phyloP scores from a whole-genome alignment of 2,113 vertebrate species.

The western clawed frog (Xenopus tropicalis) region DNA sequence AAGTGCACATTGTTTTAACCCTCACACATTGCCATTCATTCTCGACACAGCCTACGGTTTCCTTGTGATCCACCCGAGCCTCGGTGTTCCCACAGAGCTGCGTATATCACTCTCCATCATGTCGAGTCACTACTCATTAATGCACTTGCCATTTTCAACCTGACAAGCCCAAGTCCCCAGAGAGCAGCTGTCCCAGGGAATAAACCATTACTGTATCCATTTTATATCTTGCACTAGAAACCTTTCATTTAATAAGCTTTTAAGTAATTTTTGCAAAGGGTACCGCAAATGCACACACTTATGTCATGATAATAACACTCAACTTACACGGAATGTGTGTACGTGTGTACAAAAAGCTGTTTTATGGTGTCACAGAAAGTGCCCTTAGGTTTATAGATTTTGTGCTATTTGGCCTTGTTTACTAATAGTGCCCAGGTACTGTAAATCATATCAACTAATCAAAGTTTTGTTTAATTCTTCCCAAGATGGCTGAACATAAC shows the following conservation, averaged over 20 bases:
- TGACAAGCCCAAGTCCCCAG: constrained; percentile 33
- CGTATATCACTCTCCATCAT: constrained; percentile 28
- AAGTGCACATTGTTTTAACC: background rate
- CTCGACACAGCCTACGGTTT: background rate
- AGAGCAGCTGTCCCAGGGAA: constrained; percentile 30
- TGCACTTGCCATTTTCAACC: constrained; percentile 39
- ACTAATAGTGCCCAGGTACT: no score
- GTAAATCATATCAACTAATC: no score
- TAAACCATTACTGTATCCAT: constrained; percentile 27
- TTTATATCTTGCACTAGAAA: constrained; percentile 5
- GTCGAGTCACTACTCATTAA: constrained; percentile 48
- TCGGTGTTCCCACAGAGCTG: background rate
- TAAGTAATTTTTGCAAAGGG: background rate
- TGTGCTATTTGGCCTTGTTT: no score
- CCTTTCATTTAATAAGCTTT: constrained; percentile 12
- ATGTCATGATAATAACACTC: no score
- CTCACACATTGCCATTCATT: background rate
- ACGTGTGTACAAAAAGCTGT: no score
- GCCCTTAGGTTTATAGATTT: no score
- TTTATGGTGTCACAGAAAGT: no score
- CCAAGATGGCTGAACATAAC: no score
- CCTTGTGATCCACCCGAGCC: constrained; percentile 30
- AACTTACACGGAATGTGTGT: no score
- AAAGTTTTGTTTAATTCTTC: no score
- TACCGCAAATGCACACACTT: background rate